Conservation (phyloP, 2,888 invertebrate species). For the Spilarctia lutea region DNA sequence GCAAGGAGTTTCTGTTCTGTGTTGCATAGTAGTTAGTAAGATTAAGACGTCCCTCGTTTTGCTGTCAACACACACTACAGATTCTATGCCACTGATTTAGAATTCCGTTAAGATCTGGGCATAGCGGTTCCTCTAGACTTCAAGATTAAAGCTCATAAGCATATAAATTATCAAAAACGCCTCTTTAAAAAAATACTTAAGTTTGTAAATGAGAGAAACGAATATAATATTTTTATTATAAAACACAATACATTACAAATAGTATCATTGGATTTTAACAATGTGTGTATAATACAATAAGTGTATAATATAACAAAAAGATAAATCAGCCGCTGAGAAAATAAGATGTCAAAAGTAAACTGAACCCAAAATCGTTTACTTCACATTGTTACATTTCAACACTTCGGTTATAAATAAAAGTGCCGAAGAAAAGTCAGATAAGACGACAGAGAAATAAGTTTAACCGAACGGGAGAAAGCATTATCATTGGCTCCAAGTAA, state of each 20-base stretch:
- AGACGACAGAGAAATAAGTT: constrained; percentile 85
- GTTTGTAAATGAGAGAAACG: too few species aligned
- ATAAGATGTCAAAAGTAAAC: constrained; percentile 71
- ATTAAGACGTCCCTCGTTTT: constrained; percentile 81
- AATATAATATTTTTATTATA: too few species aligned
- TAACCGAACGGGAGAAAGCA: constrained; percentile 85
- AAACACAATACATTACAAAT: not conserved
- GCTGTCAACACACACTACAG: constrained; percentile 77
- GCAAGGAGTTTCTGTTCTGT: constrained; percentile 78
- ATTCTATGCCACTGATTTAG: constrained; percentile 71
- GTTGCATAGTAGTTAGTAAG: constrained; percentile 76
- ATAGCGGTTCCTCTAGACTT: constrained; percentile 59
- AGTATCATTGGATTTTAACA: not conserved
- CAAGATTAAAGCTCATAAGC: constrained; percentile 39
- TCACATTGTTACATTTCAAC: constrained; percentile 76
- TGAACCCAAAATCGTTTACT: constrained; percentile 75
- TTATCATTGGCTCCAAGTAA: constrained; percentile 85
- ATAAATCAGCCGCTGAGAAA: constrained; percentile 58
- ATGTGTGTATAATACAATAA: not conserved
- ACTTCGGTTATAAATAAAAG: constrained; percentile 83
- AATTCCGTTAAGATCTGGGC: constrained; percentile 64
- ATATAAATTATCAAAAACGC: not conserved
- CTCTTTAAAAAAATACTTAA: too few species aligned
- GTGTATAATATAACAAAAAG: constrained; percentile 31
- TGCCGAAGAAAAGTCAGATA: constrained; percentile 83